Evolutionary conservation across 2,888 invertebrate genomes (phyloP).

Genomic region (Netelia inedita): DNA sequence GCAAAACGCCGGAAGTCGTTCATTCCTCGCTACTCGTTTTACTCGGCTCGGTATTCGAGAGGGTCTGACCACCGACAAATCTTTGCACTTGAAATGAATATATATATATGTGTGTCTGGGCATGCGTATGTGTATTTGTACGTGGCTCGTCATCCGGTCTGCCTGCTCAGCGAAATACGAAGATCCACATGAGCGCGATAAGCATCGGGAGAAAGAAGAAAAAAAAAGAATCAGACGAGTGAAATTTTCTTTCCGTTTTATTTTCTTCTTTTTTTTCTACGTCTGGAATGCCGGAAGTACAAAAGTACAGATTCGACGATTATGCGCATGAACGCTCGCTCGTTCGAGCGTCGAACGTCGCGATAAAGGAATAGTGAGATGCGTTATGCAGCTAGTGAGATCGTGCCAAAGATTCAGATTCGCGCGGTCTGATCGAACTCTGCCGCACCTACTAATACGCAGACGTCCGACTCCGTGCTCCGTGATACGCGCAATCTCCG

Average conservation of each 20-base stretch:
- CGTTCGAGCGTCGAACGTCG: constrained; percentile 23
- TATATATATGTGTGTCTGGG: not conserved
- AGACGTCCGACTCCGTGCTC: not conserved
- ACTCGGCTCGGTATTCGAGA: constrained; percentile 31
- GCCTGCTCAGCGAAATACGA: constrained; percentile 63
- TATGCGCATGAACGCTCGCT: constrained; percentile 28
- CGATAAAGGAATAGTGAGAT: constrained; percentile 9
- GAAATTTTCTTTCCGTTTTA: constrained; percentile 11
- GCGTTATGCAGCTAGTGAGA: not conserved
- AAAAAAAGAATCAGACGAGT: constrained; percentile 14
- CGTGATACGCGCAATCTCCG: not conserved
- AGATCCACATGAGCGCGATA: constrained; percentile 51
- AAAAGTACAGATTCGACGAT: constrained; percentile 43
- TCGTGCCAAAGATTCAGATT: constrained; percentile 12
- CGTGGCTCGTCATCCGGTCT: constrained; percentile 54
- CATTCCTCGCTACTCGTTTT: constrained; percentile 54
- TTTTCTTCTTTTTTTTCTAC: not conserved
- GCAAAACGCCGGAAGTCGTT: constrained; percentile 53
- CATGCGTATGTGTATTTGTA: constrained; percentile 11
- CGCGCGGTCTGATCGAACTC: constrained; percentile 10
- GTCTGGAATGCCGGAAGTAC: constrained; percentile 60
- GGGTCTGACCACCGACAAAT: constrained; percentile 49
- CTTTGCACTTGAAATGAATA: constrained; percentile 49
- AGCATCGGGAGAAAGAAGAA: constrained; percentile 39
- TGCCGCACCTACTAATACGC: constrained; percentile 4